Percentiles rank a stretch among this genome's conserved stretches.
These are phyloP conservation scores for Limosa lapponica DNA, from an alignment of 2,797 vertebrate genomes.

Conservation along the genomic window DNA sequence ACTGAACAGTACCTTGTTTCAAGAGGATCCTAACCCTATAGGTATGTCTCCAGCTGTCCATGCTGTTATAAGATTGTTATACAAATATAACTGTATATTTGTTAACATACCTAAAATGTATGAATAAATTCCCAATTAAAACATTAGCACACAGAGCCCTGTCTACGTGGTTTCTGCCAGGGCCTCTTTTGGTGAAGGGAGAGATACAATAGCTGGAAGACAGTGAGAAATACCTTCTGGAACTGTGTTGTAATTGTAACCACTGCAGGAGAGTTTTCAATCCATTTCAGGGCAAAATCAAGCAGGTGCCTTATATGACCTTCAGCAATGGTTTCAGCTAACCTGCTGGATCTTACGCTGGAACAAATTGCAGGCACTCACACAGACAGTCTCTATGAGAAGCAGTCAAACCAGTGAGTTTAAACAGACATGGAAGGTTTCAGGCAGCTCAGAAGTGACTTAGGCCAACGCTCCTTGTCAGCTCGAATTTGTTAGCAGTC, in stretches of 20 bases:
- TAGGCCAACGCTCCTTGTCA: neutral
- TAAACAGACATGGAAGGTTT: neutral
- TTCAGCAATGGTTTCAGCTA: neutral
- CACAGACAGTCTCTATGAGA: neutral
- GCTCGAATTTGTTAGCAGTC: neutral
- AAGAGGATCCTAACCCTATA: neutral
- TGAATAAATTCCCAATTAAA: neutral
- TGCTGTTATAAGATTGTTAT: neutral
- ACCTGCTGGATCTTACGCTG: neutral
- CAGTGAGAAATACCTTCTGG: neutral
- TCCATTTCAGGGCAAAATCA: neutral
- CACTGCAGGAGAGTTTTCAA: neutral
- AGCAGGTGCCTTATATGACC: neutral
- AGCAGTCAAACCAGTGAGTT: neutral
- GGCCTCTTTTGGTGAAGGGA: neutral
- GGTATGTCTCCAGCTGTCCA: neutral
- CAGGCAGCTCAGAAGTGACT: neutral
- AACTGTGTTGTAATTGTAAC: neutral
- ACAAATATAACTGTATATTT: no score
- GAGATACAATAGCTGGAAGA: neutral
- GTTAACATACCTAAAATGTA: neutral
- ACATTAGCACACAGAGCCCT: neutral
- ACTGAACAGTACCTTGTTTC: neutral
- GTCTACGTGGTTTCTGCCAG: neutral
- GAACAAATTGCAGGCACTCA: neutral